Conservation (phyloP, 2,888 invertebrate genomes). For the Amphiduros pacificus region DNA sequence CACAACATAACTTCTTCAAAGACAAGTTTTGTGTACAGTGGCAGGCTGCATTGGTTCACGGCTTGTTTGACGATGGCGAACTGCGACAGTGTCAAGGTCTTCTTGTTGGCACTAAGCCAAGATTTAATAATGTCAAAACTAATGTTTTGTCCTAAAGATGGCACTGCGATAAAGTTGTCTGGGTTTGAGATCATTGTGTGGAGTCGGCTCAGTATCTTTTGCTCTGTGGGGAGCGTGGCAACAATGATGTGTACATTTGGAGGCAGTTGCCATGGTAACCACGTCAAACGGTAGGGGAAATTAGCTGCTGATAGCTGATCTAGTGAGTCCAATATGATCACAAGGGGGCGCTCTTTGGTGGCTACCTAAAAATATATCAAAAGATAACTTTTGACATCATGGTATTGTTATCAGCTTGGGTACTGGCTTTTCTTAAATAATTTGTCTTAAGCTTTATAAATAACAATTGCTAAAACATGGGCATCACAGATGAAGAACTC, state of each 20-base stretch:
- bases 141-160: conserved; percentile 5
- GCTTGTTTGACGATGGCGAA: conserved; percentile 16
- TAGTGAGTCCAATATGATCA: conserved; percentile 44
- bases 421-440: too few relatives aligned
- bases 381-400: too few relatives aligned
- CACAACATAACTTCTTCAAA: conserved; percentile 28
- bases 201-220: conserved; percentile 60
- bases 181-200: not conserved
- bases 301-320: conserved; percentile 39
- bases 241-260: conserved; percentile 45
- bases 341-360: conserved; percentile 39
- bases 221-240: conserved; percentile 36
- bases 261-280: conserved; percentile 45
- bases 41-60: conserved; percentile 25
- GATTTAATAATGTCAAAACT: conserved; percentile 12
- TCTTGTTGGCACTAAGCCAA: conserved; percentile 5
- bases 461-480: too few relatives aligned
- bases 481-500: too few relatives aligned
- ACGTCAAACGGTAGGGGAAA: conserved; percentile 43
- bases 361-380: conserved; percentile 35
- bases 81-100: conserved; percentile 12
- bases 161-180: conserved; percentile 13
- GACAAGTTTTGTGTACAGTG: conserved; percentile 28
- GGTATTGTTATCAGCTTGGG: too few relatives aligned
- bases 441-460: too few relatives aligned